Base-by-base conservation (phyloP, 2,113 vertebrate species). In the Gallinago paraguaiae region DNA sequence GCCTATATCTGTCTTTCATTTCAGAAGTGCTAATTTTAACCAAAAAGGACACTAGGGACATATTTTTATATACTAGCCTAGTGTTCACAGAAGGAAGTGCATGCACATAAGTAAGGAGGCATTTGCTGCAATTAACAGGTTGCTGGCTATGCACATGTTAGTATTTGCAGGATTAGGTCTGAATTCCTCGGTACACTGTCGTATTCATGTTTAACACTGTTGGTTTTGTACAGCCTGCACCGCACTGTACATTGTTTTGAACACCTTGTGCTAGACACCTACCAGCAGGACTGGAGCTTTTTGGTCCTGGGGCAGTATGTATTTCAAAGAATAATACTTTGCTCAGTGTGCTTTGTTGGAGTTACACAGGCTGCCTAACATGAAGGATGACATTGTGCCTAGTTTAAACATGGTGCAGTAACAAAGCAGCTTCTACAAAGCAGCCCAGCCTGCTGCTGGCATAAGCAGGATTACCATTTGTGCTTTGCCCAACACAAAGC, bases 41-140 rank as follows among this genome's bases (percentile, higher is more conserved):
- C 4, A n/a, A 83, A 93, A 90, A 72, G 12, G 18, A 60, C 53
- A 17, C 0, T 0, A 37, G n/a, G 45, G 50, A 39, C 0, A 0
- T 25, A 5, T 80, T 74, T 80, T 82, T 78, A 28, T 45, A 30
- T 7, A 18, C 33, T 15, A 60, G 22, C 43, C 22, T 70, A 60
- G 35, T 25, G 39, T 63, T 69, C 80, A 50, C 0, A 1, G 60
- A 45, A 80, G 75, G 78, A 93, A 86, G 39, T 24, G 41, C 64
- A 75, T 27, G 35, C 56, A 4, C 35, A 1, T 45, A 56, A 76
- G 30, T 53, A 80, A 86, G 35, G 30, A 75, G 60, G 43, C 31
- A 64, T 92, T 92, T 94, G 48, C 50, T 76, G 13, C 45, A 30
- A 9, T 39, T 79, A 76, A 48, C 85, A 88, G 50, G 57, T 93